These are phyloP conservation scores for Cirrhinus molitorella DNA, from an alignment of 2,797 vertebrate species.

Conservation along the genomic window DNA sequence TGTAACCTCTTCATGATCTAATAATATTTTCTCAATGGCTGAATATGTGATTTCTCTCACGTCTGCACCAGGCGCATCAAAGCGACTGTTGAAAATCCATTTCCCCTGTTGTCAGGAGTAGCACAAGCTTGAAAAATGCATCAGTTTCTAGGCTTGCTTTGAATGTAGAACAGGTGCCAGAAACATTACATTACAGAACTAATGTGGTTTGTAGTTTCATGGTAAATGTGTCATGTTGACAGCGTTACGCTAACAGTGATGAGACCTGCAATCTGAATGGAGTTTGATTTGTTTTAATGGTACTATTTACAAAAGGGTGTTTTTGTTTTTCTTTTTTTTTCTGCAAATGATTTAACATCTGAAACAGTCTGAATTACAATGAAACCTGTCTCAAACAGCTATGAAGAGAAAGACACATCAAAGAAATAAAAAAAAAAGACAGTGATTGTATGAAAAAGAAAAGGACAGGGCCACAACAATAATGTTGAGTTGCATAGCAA, in stretches of 20 bases:
- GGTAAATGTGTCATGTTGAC: background rate
- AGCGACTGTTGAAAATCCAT: background rate
- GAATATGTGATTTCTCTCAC: background rate
- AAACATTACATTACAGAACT: background rate
- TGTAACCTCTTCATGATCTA: background rate
- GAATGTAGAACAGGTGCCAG: background rate
- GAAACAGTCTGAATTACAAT: conserved; percentile 81
- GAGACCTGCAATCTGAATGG: conserved; percentile 56
- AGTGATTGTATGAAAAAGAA: conserved; percentile 78
- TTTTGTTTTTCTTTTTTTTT: conserved; percentile 72
- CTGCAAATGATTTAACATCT: conserved; percentile 81
- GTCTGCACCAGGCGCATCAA: background rate
- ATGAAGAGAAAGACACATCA: conserved; percentile 66
- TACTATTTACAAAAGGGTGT: conserved; percentile 83
- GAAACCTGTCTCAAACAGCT: conserved; percentile 78
- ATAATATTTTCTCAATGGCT: background rate
- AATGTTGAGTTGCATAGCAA: conserved; percentile 82
- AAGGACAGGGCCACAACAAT: conserved; percentile 73
- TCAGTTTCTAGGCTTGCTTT: too few species aligned
- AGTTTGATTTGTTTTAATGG: conserved; percentile 88
- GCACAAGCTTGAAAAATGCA: background rate
- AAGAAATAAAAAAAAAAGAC: conserved; percentile 62
- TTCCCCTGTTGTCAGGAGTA: background rate
- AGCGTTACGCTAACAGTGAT: background rate
- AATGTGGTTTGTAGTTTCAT: background rate